phyloP scores from a whole-genome alignment of 2,113 vertebrate species.

The Argyrosomus japonicus region DNA sequence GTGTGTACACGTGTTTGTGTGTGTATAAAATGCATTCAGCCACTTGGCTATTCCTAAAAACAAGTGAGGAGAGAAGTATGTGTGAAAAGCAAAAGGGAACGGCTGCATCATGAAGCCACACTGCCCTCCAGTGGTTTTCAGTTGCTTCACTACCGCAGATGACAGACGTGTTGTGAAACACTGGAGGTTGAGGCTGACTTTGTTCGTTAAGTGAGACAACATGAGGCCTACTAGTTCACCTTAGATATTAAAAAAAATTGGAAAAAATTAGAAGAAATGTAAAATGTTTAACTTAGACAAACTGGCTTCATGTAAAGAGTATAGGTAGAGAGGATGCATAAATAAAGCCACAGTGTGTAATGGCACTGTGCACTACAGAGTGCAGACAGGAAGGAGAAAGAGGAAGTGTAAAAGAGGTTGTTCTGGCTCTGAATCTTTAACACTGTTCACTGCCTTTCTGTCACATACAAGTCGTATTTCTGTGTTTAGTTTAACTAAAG shows the following conservation, averaged over 20 bases:
- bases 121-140: conserved; percentile 82
- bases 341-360: not conserved
- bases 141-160: conserved; percentile 14
- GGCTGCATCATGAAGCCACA: conserved; percentile 70
- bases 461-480: not conserved
- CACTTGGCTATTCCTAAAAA: conserved; percentile 72
- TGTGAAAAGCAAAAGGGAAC: not conserved
- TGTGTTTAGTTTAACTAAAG: conserved; percentile 18
- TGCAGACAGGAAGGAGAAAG: conserved; percentile 63
- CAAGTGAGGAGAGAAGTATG: conserved; percentile 41
- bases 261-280: not conserved
- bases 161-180: conserved; percentile 9
- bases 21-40: conserved; percentile 73
- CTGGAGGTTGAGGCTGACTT: conserved; percentile 13
- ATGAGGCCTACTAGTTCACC: not conserved
- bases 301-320: conserved; percentile 1
- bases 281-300: not conserved
- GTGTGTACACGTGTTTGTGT: conserved; percentile 52
- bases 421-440: conserved; percentile 40
- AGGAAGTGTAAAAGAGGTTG: conserved; percentile 61
- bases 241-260: conserved; percentile 6
- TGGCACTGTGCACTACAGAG: conserved; percentile 3
- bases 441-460: not conserved
- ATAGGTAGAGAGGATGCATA: not conserved
- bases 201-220: conserved; percentile 3